phyloP scores from a whole-genome alignment of 2,888 invertebrate genomes.

The Amphipoea lucens region DNA sequence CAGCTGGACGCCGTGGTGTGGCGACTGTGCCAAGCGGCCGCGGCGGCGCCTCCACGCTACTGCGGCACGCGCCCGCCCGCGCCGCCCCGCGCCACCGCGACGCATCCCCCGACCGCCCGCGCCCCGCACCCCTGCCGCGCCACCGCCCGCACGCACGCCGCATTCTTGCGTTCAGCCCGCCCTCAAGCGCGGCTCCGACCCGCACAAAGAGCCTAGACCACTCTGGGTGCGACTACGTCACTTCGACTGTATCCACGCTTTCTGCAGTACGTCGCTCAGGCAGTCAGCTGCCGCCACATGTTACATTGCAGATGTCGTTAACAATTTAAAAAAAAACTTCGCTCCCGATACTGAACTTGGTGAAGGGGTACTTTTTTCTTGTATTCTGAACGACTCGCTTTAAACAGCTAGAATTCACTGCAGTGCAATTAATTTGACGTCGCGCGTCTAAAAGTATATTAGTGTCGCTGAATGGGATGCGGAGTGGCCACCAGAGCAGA shows the following conservation, averaged over 20 bases:
- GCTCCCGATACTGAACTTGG: constrained; percentile 40
- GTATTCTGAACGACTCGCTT: constrained; percentile 51
- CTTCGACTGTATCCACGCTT: constrained; percentile 67
- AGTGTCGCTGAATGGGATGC: constrained; percentile 57
- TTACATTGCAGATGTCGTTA: constrained; percentile 71
- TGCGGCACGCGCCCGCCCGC: constrained; percentile 87
- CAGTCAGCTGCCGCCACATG: constrained; percentile 47
- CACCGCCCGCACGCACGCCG: constrained; percentile 87
- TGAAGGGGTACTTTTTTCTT: constrained; percentile 47
- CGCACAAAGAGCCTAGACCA: constrained; percentile 79
- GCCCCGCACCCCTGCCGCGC: constrained; percentile 75
- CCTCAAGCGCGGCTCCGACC: constrained; percentile 74
- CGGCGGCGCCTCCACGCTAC: constrained; percentile 89
- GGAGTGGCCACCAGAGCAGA: constrained; percentile 46
- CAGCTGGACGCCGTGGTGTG: constrained; percentile 73
- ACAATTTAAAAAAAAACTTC: constrained; percentile 51
- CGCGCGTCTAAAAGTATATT: constrained; percentile 62
- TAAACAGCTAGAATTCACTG: constrained; percentile 64
- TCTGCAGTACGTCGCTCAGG: constrained; percentile 67
- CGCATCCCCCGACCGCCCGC: constrained; percentile 80
- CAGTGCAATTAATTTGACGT: constrained; percentile 71
- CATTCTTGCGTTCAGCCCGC: constrained; percentile 85
- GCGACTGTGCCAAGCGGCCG: constrained; percentile 83
- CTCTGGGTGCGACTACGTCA: constrained; percentile 70
- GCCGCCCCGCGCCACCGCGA: constrained; percentile 78